phyloP scores from a whole-genome alignment of 2,888 invertebrate species.

The Eristalis intricaria region DNA sequence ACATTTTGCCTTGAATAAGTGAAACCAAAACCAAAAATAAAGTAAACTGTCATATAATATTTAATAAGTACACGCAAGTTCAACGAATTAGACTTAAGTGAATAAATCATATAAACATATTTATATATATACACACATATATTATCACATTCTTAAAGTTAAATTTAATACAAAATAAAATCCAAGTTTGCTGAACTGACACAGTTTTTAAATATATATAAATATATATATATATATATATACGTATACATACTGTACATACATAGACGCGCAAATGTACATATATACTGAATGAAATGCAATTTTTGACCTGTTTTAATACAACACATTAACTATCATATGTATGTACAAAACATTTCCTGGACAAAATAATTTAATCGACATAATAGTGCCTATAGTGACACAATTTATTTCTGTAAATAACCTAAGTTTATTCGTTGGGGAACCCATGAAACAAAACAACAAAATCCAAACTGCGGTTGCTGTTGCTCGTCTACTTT shows the following conservation, averaged over 20 bases:
- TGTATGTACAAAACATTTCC: slow-evolving; percentile 47
- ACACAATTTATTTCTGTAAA: slow-evolving; percentile 42
- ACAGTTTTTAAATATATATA: slow-evolving; percentile 9
- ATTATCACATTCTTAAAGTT: slow-evolving; percentile 35
- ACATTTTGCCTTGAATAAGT: slow-evolving; percentile 26
- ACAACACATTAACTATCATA: background rate
- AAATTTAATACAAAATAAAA: slow-evolving; percentile 7
- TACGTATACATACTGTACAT: background rate
- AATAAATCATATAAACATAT: slow-evolving; percentile 25
- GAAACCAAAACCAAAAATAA: slow-evolving; percentile 4
- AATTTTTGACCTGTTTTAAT: slow-evolving; percentile 11
- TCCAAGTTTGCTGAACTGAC: slow-evolving; percentile 43
- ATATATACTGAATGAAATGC: background rate
- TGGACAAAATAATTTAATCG: slow-evolving; percentile 37
- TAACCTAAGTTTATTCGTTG: background rate
- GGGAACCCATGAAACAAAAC: background rate
- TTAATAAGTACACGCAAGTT: slow-evolving; percentile 41
- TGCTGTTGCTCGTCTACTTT: background rate
- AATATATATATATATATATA: slow-evolving; percentile 4
- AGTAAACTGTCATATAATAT: slow-evolving; percentile 14
- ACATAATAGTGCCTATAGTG: slow-evolving; percentile 63
- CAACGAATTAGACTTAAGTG: slow-evolving; percentile 63
- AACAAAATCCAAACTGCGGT: background rate
- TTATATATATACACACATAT: slow-evolving; percentile 20
- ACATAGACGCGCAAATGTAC: background rate